These are phyloP conservation scores for Cirrhinus molitorella DNA, from an alignment of 2,797 vertebrate species.

Conservation along the genomic window DNA sequence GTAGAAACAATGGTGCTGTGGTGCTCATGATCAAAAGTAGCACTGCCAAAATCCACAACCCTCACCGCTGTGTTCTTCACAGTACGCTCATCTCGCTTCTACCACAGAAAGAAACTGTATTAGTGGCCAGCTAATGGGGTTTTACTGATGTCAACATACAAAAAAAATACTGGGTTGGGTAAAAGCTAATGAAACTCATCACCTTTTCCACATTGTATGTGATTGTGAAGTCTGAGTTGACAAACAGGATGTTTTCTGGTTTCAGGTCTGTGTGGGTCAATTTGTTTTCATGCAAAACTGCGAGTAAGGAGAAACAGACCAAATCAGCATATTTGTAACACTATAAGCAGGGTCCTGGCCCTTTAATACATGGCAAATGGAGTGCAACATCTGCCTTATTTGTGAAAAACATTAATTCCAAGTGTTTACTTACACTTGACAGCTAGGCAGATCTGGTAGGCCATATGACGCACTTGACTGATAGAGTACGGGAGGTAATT, in stretches of 20 bases:
- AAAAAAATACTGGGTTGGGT: too few species aligned
- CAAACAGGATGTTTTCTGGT: slow-evolving; percentile 97
- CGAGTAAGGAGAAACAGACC: background rate
- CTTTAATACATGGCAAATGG: background rate
- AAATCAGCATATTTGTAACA: background rate
- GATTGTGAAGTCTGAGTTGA: slow-evolving; percentile 95
- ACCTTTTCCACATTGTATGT: slow-evolving; percentile 98
- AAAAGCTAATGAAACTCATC: too few species aligned
- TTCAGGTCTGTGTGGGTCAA: slow-evolving; percentile 98
- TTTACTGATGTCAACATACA: too few species aligned
- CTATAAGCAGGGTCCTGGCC: background rate
- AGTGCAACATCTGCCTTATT: background rate
- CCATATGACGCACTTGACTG: slow-evolving; percentile 96
- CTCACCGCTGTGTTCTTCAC: slow-evolving; percentile 93
- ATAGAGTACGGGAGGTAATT: slow-evolving; percentile 98
- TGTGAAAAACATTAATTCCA: background rate
- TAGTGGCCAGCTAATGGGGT: background rate
- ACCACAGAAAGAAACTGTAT: slow-evolving; percentile 16
- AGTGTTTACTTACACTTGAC: slow-evolving; percentile 92
- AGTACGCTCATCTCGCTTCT: slow-evolving; percentile 94
- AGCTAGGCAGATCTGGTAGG: slow-evolving; percentile 93
- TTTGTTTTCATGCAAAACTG: slow-evolving; percentile 98
- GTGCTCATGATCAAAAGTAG: slow-evolving; percentile 97
- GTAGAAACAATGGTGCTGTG: slow-evolving; percentile 99
- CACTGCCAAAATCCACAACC: slow-evolving; percentile 97